Conservation (phyloP, 2,113 vertebrate species). For the Ibidorhyncha struthersii region DNA sequence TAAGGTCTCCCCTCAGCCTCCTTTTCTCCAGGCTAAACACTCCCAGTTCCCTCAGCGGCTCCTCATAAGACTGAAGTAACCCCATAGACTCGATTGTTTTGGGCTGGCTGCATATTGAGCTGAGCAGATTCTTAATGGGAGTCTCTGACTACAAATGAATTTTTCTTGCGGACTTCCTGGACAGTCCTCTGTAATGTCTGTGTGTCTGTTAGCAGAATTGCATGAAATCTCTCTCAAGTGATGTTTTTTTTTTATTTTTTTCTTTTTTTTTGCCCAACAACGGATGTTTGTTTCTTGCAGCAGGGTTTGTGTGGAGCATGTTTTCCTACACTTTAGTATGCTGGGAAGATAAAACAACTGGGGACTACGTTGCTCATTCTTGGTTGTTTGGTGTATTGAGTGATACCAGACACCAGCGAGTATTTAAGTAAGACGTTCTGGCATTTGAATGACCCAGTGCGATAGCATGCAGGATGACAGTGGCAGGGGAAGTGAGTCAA, state of each 20-base stretch:
- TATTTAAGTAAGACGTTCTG: neutral
- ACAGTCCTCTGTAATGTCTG: neutral
- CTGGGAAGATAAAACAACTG: neutral
- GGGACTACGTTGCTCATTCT: neutral
- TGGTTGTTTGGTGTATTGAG: neutral
- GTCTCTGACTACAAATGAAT: neutral
- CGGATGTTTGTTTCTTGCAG: neutral
- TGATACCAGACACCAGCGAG: accelerated
- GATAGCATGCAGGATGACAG: neutral
- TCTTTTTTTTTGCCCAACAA: no score
- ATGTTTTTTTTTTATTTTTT: no score
- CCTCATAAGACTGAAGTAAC: neutral
- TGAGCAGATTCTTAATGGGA: neutral
- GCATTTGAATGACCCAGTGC: neutral
- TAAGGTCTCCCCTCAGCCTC: no score
- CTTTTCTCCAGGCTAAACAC: no score
- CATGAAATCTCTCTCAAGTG: neutral
- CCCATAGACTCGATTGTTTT: accelerated
- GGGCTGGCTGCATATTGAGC: neutral
- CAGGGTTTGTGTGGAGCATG: neutral
- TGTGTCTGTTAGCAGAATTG: neutral
- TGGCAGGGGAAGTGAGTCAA: constrained; percentile 2
- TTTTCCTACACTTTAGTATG: neutral
- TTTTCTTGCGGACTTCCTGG: neutral
- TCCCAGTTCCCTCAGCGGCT: no score